Percentiles rank a stretch among this genome's conserved stretches.
These are phyloP conservation scores for Stylophora pistillata DNA, from an alignment of 64 coral and sea anemone genomes.

Conservation along the genomic window DNA sequence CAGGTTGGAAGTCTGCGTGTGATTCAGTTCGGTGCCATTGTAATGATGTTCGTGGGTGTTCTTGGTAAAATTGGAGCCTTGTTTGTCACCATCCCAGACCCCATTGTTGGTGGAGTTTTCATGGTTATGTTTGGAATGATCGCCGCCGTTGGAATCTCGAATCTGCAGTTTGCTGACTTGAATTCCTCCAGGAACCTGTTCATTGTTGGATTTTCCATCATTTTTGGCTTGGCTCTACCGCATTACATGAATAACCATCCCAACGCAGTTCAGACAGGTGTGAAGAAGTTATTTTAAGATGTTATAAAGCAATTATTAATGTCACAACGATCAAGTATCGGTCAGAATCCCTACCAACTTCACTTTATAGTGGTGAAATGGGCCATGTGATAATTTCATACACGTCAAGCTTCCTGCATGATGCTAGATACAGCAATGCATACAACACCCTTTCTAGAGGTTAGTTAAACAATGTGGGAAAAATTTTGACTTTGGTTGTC, in stretches of 20 bases:
- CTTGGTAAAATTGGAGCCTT: slow-evolving; percentile 70
- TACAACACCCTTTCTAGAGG: no score
- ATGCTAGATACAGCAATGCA: no score
- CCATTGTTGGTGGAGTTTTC: slow-evolving; percentile 66
- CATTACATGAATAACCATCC: slow-evolving; percentile 34
- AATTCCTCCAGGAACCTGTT: slow-evolving; percentile 69
- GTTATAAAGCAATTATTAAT: no score
- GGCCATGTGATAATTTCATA: no score
- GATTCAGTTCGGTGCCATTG: slow-evolving; percentile 46
- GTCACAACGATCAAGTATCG: no score
- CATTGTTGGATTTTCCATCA: slow-evolving; percentile 61
- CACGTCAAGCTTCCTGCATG: no score
- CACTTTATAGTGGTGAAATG: no score
- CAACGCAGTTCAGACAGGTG: slow-evolving; percentile 45
- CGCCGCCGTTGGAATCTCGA: slow-evolving; percentile 64
- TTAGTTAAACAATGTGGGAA: no score
- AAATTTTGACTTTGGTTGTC: no score
- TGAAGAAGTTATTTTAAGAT: neutral
- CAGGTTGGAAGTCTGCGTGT: slow-evolving; percentile 70
- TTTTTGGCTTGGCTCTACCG: slow-evolving; percentile 66
- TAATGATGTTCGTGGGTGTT: slow-evolving; percentile 45
- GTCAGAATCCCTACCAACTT: no score
- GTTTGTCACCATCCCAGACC: slow-evolving; percentile 63
- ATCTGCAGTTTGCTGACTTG: slow-evolving; percentile 66
- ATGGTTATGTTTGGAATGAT: slow-evolving; percentile 84